Evolutionary conservation across 2,113 vertebrate genomes (phyloP).

Genomic region (Ginglymostoma cirratum): DNA sequence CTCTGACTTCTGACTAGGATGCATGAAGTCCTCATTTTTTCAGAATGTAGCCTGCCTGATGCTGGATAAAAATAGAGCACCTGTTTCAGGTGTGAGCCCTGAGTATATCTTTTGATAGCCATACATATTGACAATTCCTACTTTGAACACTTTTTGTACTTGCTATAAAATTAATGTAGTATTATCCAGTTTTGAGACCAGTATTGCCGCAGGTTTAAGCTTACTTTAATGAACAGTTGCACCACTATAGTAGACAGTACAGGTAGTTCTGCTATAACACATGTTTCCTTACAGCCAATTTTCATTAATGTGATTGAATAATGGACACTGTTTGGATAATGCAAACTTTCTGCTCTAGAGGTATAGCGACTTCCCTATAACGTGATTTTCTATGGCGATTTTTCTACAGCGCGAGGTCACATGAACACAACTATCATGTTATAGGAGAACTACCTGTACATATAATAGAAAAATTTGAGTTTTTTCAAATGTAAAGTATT

Average conservation of each 20-base stretch:
- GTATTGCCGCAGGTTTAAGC: neutral
- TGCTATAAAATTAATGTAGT: neutral
- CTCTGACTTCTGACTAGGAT: neutral
- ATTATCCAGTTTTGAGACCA: neutral
- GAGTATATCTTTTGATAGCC: neutral
- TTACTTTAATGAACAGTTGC: neutral
- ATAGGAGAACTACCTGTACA: no score
- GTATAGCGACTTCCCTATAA: no score
- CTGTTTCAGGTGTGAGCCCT: neutral
- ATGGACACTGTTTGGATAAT: no score
- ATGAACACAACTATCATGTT: no score
- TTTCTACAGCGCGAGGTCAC: no score
- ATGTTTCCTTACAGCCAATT: no score
- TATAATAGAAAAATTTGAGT: no score
- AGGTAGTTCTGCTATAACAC: no score
- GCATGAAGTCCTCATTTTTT: neutral
- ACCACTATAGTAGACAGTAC: neutral
- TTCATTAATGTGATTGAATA: no score
- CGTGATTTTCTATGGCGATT: no score
- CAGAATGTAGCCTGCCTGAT: neutral
- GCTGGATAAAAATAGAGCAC: neutral
- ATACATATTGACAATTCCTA: neutral
- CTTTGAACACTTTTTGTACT: neutral
- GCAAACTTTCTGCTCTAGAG: no score
- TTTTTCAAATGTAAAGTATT: no score